Conservation (phyloP, 2,113 vertebrate genomes). For the Catharus fuscescens region DNA sequence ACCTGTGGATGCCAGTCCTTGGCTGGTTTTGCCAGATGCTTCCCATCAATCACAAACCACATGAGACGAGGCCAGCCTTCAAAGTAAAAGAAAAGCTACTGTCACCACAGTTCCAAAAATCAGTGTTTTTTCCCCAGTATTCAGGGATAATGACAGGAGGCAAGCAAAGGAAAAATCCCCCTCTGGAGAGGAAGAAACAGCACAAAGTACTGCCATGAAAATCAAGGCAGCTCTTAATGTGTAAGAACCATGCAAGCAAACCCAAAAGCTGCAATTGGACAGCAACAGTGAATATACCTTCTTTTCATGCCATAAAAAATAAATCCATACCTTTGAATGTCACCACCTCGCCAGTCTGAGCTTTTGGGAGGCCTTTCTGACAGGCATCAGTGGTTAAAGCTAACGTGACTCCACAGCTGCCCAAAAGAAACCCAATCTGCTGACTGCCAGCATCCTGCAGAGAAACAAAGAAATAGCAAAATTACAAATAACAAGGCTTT, state of each 20-base stretch:
- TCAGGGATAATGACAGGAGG: background rate
- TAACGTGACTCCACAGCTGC: constrained; percentile 92
- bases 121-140: background rate
- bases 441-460: constrained; percentile 92
- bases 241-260: background rate
- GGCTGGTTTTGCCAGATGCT: constrained; percentile 91
- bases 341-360: constrained; percentile 92
- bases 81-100: background rate
- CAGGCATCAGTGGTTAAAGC: constrained; percentile 95
- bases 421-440: constrained; percentile 93
- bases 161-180: background rate
- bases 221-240: background rate
- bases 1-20: constrained; percentile 90
- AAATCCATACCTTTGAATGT: constrained; percentile 89
- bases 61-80: constrained; percentile 92
- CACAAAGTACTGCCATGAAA: background rate
- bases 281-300: background rate
- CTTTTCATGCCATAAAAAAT: background rate
- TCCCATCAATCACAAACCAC: constrained; percentile 96
- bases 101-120: background rate
- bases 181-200: background rate
- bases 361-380: constrained; percentile 96
- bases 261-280: background rate
- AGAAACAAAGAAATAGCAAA: background rate
- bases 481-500: background rate